Evolutionary conservation across 1,140 invertebrate species (phyloP).

Genomic region (Drosophila ogumai): DNA sequence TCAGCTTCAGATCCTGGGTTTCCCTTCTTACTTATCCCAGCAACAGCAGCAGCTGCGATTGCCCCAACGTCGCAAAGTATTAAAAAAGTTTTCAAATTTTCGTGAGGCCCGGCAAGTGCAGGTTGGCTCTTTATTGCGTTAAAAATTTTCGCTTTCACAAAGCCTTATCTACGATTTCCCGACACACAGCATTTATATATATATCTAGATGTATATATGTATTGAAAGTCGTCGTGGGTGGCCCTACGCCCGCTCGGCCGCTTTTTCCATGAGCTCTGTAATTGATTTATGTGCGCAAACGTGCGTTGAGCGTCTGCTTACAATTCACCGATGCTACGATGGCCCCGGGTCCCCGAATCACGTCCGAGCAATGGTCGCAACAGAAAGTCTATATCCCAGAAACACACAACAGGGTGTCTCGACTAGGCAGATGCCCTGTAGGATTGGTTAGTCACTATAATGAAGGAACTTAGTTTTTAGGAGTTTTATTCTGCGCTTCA

Average conservation of each 20-base stretch:
- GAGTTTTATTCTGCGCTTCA: neutral
- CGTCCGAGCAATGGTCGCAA: constrained; percentile 25
- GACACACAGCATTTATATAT: constrained; percentile 7
- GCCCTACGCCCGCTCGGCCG: constrained; percentile 49
- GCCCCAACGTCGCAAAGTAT: constrained; percentile 47
- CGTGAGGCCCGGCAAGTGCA: constrained; percentile 67
- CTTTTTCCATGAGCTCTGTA: constrained; percentile 65
- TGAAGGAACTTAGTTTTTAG: accelerated
- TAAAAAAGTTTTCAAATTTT: constrained; percentile 82
- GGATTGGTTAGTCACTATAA: neutral
- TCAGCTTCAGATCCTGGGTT: constrained; percentile 6
- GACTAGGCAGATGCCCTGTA: constrained; percentile 4
- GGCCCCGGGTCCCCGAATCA: constrained; percentile 22
- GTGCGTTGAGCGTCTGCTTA: constrained; percentile 77
- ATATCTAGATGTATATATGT: constrained; percentile 14
- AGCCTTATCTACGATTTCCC: constrained; percentile 54
- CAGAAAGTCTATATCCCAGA: constrained; percentile 17
- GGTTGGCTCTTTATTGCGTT: constrained; percentile 77
- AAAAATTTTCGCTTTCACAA: constrained; percentile 75
- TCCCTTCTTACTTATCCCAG: constrained; percentile 15
- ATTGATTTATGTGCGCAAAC: constrained; percentile 78
- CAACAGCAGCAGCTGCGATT: constrained; percentile 23
- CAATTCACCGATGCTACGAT: constrained; percentile 48
- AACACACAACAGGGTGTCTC: too few relatives aligned
- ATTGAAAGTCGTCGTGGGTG: constrained; percentile 33